Evolutionary conservation across 2,797 vertebrate species (phyloP).

Genomic region (Oryzias dopingdopingensis): DNA sequence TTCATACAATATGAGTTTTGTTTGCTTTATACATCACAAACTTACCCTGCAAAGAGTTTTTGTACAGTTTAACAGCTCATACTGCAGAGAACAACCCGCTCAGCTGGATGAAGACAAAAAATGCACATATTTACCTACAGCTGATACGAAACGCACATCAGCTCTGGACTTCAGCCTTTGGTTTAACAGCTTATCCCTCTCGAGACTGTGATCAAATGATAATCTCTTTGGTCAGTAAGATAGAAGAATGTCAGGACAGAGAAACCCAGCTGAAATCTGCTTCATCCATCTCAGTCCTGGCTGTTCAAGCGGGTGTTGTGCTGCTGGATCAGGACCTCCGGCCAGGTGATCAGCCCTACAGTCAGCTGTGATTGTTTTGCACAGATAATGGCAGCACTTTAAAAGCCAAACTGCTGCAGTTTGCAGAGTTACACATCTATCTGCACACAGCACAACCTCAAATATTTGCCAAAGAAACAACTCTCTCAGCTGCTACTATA

Average conservation of each 20-base stretch:
- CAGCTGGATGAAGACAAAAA: background rate
- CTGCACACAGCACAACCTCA: too few species aligned
- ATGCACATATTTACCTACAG: background rate
- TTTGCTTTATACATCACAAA: conserved; percentile 38
- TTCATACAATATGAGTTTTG: conserved; percentile 48
- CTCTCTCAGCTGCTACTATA: too few species aligned
- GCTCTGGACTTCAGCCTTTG: background rate
- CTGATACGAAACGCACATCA: background rate
- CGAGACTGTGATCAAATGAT: background rate
- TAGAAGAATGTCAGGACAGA: background rate
- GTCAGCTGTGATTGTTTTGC: too few species aligned
- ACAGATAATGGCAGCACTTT: too few species aligned
- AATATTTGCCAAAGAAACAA: too few species aligned
- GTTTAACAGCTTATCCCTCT: background rate
- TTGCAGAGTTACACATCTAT: too few species aligned
- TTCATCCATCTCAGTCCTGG: too few species aligned
- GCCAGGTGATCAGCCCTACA: too few species aligned
- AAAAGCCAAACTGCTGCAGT: too few species aligned
- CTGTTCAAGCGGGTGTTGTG: too few species aligned
- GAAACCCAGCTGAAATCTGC: too few species aligned
- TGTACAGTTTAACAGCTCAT: conserved; percentile 22
- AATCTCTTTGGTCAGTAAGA: background rate
- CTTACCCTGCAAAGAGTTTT: conserved; percentile 17
- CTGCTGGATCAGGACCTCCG: too few species aligned
- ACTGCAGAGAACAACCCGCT: background rate